Conservation (phyloP, 37 sponge, comb jelly and placozoan species). For the Crambe crambe region DNA sequence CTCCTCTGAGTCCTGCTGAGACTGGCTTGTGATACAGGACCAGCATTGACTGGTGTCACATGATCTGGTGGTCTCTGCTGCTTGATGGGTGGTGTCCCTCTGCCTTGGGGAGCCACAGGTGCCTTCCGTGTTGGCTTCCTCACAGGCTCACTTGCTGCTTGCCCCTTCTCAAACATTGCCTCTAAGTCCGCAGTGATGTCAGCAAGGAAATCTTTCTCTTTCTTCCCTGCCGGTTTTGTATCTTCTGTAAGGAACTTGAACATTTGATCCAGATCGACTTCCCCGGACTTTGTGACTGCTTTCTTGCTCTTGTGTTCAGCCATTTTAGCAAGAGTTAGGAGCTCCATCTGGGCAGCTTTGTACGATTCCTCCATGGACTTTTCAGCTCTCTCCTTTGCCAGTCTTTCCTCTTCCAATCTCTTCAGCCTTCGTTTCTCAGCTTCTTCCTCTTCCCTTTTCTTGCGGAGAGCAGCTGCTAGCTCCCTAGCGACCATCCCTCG, state of each 20-base stretch:
- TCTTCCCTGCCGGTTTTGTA: slow-evolving; percentile 54
- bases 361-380: slow-evolving; percentile 71
- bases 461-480: slow-evolving; percentile 68
- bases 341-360: slow-evolving; percentile 83
- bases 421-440: slow-evolving; percentile 61
- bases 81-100: not conserved
- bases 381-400: slow-evolving; percentile 59
- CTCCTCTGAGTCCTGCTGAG: slow-evolving; percentile 78
- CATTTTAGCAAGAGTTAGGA: slow-evolving; percentile 82
- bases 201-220: slow-evolving; percentile 56
- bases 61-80: not conserved
- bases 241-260: slow-evolving; percentile 73
- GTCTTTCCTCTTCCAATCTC: slow-evolving; percentile 64
- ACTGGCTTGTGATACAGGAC: not conserved
- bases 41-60: not conserved
- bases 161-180: slow-evolving; percentile 54
- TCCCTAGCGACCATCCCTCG: slow-evolving; percentile 89
- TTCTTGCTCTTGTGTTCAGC: slow-evolving; percentile 81
- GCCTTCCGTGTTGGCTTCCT: slow-evolving; percentile 50
- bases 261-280: slow-evolving; percentile 85
- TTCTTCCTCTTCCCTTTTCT: slow-evolving; percentile 71
- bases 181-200: slow-evolving; percentile 69
- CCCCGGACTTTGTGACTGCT: slow-evolving; percentile 49
- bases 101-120: slow-evolving; percentile 32
- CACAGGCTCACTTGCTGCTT: slow-evolving; percentile 46